Evolutionary conservation across 2,888 invertebrate genomes (phyloP), one percentile per base, ranked within the genome.

Genomic region (Eupeodes luniger): DNA sequence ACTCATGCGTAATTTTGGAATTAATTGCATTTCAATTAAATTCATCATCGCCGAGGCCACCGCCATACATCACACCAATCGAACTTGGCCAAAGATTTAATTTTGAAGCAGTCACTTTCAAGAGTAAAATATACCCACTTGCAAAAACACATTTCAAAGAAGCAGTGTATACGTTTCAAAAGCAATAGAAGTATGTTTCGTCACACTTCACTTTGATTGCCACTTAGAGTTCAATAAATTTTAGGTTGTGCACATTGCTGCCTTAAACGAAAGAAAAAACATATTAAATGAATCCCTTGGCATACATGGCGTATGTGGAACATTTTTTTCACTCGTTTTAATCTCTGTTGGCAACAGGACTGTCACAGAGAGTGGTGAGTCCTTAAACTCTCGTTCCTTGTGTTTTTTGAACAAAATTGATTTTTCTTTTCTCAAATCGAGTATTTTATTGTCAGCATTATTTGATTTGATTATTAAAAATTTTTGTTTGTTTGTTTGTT

Each of bases 291-390:
- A 5, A 49, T 51, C 16, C n/a, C 14, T 11, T 11, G 62, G 59
- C 62, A 75, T 36, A 62, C 70, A 44, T 16, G 70, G 70, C 72
- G 79, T 80, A 72, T 80, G 79, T 47, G 72, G 44, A 72, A 70
- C n/a, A 34, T 80, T 70, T 79, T 69, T 59, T 55, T 5, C 19
- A 19, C 14, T 5, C 19, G 1, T 7, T 47, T 44, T 16, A 5
- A 6, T 36, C 11, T 11, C 47, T 11, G 27, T 4, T 3, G 19
- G 72, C 81, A 57, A 66, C 57, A 59, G 27, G 27, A 27, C 27
- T 67, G 57, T 74, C 36, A 12, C 36, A 19, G 14, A 36, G 2
- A 27, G 40, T 27, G 53, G 57, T 47, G 67, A 55, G 16, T 59
- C 14, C 51, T 44, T 44, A 67, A 53, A 40, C n/a, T 27, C 67